Evolutionary conservation across 2,797 vertebrate genomes (phyloP), one percentile per base, ranked within the genome.

Genomic region (Oceanodroma leucorhoa): DNA sequence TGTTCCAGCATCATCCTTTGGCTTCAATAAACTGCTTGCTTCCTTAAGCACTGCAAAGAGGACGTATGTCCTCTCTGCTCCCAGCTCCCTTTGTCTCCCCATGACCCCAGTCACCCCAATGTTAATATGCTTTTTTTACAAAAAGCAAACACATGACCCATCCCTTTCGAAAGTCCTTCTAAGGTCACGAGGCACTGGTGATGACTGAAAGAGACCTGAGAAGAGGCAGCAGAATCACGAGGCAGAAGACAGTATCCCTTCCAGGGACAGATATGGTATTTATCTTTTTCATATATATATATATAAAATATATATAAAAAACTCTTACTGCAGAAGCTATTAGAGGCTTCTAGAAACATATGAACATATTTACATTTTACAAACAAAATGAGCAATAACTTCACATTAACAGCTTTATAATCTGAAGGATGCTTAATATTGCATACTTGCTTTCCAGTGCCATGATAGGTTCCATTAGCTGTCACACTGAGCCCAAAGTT

Each of bases 21-120:
- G 51, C 83, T 93, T 84, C 81, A 92, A n/a, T n/a, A 81, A 93
- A 92, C 48, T 11, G 43, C 62, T 81, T 55, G 62, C 58, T 50
- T 89, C 92, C 58, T 48, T n/a, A 57, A 88, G 45, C 1, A 0
- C 43, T 60, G 75, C 66, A 66, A 46, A 72, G 29, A 30, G 29
- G 36, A 43, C 0, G 0, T 5, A 19, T 0, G 1, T 46, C 40
- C n/a, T 54, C 83, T 50, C 66, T 76, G 46, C n/a, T 65, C 77
- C 50, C 83, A 43, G 57, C 32, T 83, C 50, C 54, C 45, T 46
- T 38, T 88, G 58, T 82, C 41, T 79, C 66, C 46, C n/a, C 41
- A 26, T 0, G 1, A 51, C 51, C 9, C 5, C 5, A 1, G 38
- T 27, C 50, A 86, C 38, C 45, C 23, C 45, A 53, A 9, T 16